A percentile compares a stretch with the other conserved stretches of the same genome.
phyloP scores from a whole-genome alignment of 1,140 invertebrate species.

The Rhagoletis pomonella region DNA sequence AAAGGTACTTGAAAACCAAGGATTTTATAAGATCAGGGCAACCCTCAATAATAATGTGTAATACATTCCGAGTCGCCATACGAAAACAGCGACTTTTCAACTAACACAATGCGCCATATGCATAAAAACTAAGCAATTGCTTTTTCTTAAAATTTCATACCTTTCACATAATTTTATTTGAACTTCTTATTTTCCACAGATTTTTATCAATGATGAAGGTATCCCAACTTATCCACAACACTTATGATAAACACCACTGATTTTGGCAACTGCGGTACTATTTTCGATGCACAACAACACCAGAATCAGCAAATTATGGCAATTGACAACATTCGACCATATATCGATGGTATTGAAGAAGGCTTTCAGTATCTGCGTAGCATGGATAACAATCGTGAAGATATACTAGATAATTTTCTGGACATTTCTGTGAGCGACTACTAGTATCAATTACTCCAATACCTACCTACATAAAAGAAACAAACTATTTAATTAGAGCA shows the following conservation, averaged over 20 bases:
- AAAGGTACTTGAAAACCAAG: too few relatives aligned
- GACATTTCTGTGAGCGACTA: conserved; percentile 67
- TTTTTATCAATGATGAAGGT: conserved; percentile 59
- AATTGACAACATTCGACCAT: conserved; percentile 59
- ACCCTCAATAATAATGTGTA: too few relatives aligned
- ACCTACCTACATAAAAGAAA: background rate
- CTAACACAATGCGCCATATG: too few relatives aligned
- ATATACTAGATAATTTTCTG: conserved; percentile 66
- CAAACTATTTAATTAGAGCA: background rate
- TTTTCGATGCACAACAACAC: background rate
- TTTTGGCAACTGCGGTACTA: conserved; percentile 59
- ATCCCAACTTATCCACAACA: conserved; percentile 45
- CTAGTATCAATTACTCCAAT: conserved; percentile 51
- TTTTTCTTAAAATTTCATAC: too few relatives aligned
- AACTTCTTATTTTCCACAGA: conserved; percentile 50
- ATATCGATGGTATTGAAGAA: conserved; percentile 66
- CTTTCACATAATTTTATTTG: too few relatives aligned
- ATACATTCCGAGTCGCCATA: too few relatives aligned
- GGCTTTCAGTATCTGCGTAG: conserved; percentile 62
- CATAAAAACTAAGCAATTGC: too few relatives aligned
- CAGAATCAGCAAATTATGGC: background rate
- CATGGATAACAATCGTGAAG: conserved; percentile 62
- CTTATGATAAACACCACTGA: background rate
- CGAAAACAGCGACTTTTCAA: too few relatives aligned
- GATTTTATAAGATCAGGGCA: too few relatives aligned